phyloP scores from a whole-genome alignment of 2,113 vertebrate species.

The Mormyrus lacerda region DNA sequence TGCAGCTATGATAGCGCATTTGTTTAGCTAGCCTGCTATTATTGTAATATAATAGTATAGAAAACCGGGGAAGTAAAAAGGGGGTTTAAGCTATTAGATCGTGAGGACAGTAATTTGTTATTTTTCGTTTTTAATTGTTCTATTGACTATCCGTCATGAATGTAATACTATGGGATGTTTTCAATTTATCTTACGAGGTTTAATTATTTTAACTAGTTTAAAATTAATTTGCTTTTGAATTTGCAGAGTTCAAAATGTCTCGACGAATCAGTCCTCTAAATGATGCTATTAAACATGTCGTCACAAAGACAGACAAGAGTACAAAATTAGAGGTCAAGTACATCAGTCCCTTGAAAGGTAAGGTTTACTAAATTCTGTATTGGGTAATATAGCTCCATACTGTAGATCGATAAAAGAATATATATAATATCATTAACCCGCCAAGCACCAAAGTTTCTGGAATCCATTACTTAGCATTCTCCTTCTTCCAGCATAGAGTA shows the following conservation, averaged over 20 bases:
- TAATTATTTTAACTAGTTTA: not conserved
- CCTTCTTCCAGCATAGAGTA: not conserved
- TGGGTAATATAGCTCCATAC: not conserved
- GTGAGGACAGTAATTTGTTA: not conserved
- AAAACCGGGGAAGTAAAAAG: not conserved
- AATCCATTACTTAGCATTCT: not conserved
- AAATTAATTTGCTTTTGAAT: constrained; percentile 5
- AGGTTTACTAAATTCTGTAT: not conserved
- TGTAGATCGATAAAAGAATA: not conserved
- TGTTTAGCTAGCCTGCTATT: not conserved
- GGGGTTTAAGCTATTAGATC: not conserved
- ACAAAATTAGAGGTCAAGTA: not conserved
- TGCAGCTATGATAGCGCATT: not conserved
- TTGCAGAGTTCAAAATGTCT: constrained; percentile 5
- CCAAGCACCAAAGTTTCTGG: not conserved
- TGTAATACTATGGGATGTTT: not conserved
- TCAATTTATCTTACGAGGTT: not conserved
- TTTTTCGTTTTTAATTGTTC: not conserved
- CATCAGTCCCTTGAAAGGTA: not conserved
- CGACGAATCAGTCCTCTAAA: not conserved
- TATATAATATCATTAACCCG: not conserved
- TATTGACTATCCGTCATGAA: not conserved
- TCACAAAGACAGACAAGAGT: constrained; percentile 1
- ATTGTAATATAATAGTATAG: not conserved
- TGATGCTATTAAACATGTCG: not conserved